Percentiles rank a stretch among this genome's conserved stretches.
These are phyloP conservation scores for Lepus americanus DNA, from an alignment of 2,113 vertebrate species.

Conservation along the genomic window DNA sequence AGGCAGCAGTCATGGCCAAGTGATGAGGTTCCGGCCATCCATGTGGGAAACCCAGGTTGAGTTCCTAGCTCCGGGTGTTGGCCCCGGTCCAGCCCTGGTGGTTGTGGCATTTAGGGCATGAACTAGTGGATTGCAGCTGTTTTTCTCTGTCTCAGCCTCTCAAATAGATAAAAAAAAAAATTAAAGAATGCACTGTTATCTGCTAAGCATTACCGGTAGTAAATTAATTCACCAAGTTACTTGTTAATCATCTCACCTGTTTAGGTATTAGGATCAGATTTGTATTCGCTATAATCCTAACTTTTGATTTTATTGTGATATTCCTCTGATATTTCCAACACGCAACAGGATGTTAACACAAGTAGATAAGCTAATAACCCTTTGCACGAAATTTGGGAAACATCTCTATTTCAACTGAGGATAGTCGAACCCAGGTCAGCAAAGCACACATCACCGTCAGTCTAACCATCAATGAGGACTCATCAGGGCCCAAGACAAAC, in stretches of 20 bases:
- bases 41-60: too few relatives aligned
- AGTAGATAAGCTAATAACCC: not conserved
- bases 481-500: not conserved
- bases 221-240: not conserved
- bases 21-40: too few relatives aligned
- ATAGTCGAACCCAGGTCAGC: slow-evolving; percentile 13
- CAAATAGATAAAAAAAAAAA: too few relatives aligned
- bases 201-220: not conserved
- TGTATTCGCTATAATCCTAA: not conserved
- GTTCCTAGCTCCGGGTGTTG: too few relatives aligned
- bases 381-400: slow-evolving; percentile 5
- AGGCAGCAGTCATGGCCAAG: too few relatives aligned
- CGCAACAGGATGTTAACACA: not conserved
- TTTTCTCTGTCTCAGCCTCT: too few relatives aligned
- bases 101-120: too few relatives aligned
- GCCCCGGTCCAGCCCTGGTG: too few relatives aligned
- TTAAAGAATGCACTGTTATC: not conserved
- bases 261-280: slow-evolving; percentile 17
- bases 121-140: too few relatives aligned
- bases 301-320: slow-evolving; percentile 23
- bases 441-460: not conserved
- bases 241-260: slow-evolving; percentile 24
- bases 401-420: not conserved
- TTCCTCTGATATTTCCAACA: slow-evolving; percentile 32
- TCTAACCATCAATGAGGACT: not conserved